Evolutionary conservation across 2,888 invertebrate genomes (phyloP).

Genomic region (Tryphoninae sp.): DNA sequence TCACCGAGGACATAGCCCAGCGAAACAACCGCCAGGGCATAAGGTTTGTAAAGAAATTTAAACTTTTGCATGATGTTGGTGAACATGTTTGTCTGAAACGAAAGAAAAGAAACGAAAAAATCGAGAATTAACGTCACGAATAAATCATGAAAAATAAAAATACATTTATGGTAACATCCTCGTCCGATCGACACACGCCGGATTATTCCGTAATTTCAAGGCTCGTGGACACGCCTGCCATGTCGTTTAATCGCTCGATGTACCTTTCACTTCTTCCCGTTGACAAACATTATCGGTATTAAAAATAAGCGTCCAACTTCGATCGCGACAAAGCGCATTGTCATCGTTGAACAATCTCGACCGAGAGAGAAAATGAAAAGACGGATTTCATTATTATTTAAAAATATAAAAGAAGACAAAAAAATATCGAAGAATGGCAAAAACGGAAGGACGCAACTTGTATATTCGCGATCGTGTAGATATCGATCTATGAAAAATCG

Average conservation of each 20-base stretch:
- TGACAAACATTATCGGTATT: conserved; percentile 14
- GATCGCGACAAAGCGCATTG: conserved; percentile 32
- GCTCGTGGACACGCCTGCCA: conserved; percentile 38
- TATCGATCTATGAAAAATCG: conserved; percentile 35
- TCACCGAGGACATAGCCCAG: conserved; percentile 93
- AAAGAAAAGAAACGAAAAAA: not conserved
- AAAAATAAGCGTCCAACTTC: conserved; percentile 1
- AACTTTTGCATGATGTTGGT: conserved; percentile 83
- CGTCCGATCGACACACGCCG: not conserved
- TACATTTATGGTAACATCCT: not conserved
- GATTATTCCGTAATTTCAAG: conserved; percentile 34
- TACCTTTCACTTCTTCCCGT: conserved; percentile 56
- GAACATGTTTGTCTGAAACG: conserved; percentile 76
- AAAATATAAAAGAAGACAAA: not conserved
- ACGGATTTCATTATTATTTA: conserved; percentile 20
- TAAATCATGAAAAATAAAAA: not conserved
- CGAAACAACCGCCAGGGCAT: conserved; percentile 90
- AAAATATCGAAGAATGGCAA: conserved; percentile 16
- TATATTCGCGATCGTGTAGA: conserved; percentile 9
- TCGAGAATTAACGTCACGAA: not conserved
- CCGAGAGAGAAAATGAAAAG: conserved; percentile 4
- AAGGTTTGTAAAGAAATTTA: conserved; percentile 88
- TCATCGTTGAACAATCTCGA: conserved; percentile 23
- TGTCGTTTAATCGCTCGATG: conserved; percentile 35
- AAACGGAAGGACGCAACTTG: conserved; percentile 30